Conservation (phyloP, 2,888 invertebrate species). For the Cylloceria caligata region DNA sequence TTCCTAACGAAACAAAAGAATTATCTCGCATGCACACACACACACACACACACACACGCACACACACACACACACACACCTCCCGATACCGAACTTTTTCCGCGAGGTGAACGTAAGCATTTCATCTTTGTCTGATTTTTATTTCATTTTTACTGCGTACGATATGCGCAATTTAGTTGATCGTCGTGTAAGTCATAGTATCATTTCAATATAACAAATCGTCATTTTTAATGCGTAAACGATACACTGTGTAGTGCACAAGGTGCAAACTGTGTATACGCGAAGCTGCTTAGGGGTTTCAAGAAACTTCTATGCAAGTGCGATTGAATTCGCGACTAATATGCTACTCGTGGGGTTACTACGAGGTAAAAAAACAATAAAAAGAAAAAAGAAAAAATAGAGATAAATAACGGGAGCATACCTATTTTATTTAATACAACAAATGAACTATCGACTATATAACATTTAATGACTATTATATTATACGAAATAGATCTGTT, state of each 20-base stretch:
- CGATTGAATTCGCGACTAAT: constrained; percentile 10
- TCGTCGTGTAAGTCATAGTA: constrained; percentile 52
- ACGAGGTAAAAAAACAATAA: constrained; percentile 34
- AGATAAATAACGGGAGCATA: constrained; percentile 37
- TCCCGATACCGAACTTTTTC: constrained; percentile 9
- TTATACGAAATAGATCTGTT: constrained; percentile 67
- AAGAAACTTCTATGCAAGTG: background rate
- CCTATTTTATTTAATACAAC: constrained; percentile 51
- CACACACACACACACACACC: background rate
- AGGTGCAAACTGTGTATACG: constrained; percentile 7
- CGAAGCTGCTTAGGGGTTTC: constrained; percentile 8
- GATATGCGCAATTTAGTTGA: constrained; percentile 35
- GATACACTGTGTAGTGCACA: constrained; percentile 8
- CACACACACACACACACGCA: background rate
- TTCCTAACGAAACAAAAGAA: constrained; percentile 44
- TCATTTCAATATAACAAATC: constrained; percentile 30
- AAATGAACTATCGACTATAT: constrained; percentile 50
- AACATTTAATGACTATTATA: constrained; percentile 56
- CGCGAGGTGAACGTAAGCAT: constrained; percentile 12
- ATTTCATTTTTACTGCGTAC: constrained; percentile 35
- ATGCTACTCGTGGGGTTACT: constrained; percentile 32
- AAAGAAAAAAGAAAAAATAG: constrained; percentile 16
- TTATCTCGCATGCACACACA: background rate
- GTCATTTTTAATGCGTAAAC: constrained; percentile 29
- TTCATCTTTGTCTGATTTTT: constrained; percentile 37